Conservation (phyloP, 2,797 vertebrate genomes). For the Falco cherrug region DNA sequence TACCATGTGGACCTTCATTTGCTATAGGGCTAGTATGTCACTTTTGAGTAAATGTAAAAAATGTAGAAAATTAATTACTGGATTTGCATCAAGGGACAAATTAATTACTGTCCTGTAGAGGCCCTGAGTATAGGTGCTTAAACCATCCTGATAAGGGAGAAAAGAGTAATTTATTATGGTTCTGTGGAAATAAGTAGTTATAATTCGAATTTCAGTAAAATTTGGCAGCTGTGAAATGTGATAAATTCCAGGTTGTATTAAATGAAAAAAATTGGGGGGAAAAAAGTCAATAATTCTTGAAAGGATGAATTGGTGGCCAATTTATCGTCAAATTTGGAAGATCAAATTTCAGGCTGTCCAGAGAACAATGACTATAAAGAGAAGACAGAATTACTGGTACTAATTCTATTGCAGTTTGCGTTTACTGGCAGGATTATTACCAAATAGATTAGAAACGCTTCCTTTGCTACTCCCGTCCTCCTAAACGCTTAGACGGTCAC, state of each 20-base stretch:
- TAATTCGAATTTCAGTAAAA: not conserved
- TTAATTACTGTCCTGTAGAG: not conserved
- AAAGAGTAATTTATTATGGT: not conserved
- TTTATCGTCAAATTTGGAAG: not conserved
- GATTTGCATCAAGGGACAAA: not conserved
- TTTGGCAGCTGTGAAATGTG: not conserved
- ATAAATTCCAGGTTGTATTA: not conserved
- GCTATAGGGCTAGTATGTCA: not conserved
- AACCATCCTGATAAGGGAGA: not conserved
- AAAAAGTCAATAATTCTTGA: not conserved
- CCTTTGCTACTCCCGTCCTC: not conserved
- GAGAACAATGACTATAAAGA: not conserved
- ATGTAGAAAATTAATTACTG: not conserved
- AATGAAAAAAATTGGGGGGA: accelerated
- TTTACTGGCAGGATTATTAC: not conserved
- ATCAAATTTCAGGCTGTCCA: not conserved
- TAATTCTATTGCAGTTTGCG: not conserved
- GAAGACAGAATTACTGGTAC: not conserved
- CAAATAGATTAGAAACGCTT: not conserved
- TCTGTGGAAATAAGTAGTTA: not conserved
- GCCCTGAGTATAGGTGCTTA: not conserved
- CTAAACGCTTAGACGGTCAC: accelerated
- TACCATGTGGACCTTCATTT: not conserved
- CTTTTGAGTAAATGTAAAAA: not conserved
- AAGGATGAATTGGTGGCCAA: not conserved